These are phyloP conservation scores for Aptenodytes forsteri DNA, from an alignment of 2,113 vertebrate genomes.

Conservation along the genomic window DNA sequence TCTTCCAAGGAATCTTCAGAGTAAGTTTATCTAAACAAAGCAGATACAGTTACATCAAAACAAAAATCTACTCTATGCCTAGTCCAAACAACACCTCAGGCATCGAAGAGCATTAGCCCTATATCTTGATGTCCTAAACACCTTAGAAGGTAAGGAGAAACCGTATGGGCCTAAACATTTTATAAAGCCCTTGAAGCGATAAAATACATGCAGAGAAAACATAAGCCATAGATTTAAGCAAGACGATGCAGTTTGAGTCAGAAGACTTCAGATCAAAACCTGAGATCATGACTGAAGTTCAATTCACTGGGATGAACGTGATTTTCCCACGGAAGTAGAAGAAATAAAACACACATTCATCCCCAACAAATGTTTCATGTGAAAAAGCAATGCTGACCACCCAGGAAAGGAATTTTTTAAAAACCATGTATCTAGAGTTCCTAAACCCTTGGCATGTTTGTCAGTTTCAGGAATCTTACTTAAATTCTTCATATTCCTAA, in stretches of 20 bases:
- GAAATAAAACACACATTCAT: neutral
- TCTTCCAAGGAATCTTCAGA: conserved; percentile 99
- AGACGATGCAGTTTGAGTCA: neutral
- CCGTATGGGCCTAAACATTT: neutral
- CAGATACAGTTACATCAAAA: neutral
- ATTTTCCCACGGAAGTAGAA: neutral
- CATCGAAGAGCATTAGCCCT: neutral
- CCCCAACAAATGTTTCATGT: neutral
- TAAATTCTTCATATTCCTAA: neutral
- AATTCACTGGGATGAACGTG: neutral
- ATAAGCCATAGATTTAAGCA: neutral
- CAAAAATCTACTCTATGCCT: neutral
- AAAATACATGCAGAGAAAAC: neutral
- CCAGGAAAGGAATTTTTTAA: neutral
- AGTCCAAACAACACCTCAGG: neutral
- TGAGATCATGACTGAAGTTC: neutral
- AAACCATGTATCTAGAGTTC: neutral
- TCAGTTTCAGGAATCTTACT: neutral
- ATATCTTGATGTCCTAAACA: neutral
- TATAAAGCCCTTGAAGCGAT: neutral
- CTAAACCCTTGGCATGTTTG: neutral
- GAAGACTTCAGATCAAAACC: neutral
- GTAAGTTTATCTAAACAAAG: conserved; percentile 88
- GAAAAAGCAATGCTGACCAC: neutral
- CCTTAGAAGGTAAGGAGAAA: neutral